Percentiles rank a stretch among this genome's conserved stretches.
phyloP scores from a whole-genome alignment of 2,797 vertebrate species.

The Microctenopoma stevenorrisi region DNA sequence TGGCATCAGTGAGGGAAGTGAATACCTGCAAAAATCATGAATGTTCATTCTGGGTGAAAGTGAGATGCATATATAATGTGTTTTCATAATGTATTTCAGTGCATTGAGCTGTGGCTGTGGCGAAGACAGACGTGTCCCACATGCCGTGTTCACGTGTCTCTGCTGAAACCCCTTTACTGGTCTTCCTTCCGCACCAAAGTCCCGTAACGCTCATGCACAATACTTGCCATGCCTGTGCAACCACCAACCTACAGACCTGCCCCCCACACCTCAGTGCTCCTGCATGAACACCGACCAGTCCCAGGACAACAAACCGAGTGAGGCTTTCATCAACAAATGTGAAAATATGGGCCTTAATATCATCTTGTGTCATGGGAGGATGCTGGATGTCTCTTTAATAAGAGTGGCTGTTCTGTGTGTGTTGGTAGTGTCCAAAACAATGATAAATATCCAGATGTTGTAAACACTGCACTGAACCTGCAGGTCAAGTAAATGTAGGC shows the following conservation, averaged over 20 bases:
- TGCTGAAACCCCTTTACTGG: constrained; percentile 68
- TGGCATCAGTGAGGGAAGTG: constrained; percentile 45
- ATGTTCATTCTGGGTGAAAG: not conserved
- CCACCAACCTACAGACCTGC: constrained; percentile 8
- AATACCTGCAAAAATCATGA: constrained; percentile 25
- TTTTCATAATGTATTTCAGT: constrained; percentile 72
- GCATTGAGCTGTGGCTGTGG: constrained; percentile 77
- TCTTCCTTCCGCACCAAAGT: constrained; percentile 67
- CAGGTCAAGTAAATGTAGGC: too few species aligned
- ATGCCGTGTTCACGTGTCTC: constrained; percentile 54
- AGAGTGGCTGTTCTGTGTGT: too few species aligned
- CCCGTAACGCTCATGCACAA: constrained; percentile 56
- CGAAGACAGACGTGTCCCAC: constrained; percentile 69
- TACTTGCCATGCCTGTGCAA: constrained; percentile 33
- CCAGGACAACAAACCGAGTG: not conserved
- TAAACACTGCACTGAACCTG: too few species aligned
- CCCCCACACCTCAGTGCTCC: constrained; percentile 10
- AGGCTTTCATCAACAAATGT: not conserved
- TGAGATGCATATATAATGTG: not conserved
- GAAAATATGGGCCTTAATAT: too few species aligned
- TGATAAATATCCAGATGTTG: too few species aligned
- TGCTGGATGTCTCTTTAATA: too few species aligned
- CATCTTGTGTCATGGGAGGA: too few species aligned
- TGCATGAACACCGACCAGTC: constrained; percentile 25
- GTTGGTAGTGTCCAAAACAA: too few species aligned